Evolutionary conservation across 2,113 vertebrate genomes (phyloP).

Genomic region (Deroptyus accipitrinus): DNA sequence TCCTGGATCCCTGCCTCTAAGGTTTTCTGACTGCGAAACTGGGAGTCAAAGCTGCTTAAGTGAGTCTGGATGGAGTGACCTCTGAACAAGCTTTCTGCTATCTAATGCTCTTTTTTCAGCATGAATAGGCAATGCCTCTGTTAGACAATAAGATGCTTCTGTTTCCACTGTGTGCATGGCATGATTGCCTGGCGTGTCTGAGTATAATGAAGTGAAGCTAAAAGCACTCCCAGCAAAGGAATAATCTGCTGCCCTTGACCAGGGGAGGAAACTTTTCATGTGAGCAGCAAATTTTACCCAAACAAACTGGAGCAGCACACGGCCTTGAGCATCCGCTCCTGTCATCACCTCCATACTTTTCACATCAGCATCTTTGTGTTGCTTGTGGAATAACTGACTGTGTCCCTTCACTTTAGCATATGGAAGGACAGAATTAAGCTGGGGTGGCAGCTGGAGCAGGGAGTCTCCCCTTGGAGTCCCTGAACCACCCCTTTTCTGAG

Average conservation of each 20-base stretch:
- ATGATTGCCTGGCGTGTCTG: not conserved
- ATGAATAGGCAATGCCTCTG: not conserved
- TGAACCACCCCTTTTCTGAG: not conserved
- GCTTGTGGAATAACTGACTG: not conserved
- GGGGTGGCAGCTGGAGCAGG: not conserved
- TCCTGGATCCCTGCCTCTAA: not conserved
- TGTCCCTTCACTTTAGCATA: not conserved
- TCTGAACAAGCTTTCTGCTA: not conserved
- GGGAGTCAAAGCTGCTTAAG: not conserved
- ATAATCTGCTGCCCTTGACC: not conserved
- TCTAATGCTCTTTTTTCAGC: constrained; percentile 18
- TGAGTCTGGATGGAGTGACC: not conserved
- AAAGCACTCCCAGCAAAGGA: not conserved
- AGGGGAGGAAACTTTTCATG: not conserved
- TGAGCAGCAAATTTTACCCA: not conserved
- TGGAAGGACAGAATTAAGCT: not conserved
- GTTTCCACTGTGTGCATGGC: not conserved
- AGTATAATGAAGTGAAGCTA: not conserved
- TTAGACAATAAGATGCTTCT: not conserved
- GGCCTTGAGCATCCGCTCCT: not conserved
- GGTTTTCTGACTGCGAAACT: not conserved
- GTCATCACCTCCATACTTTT: not conserved
- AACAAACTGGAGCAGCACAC: not conserved
- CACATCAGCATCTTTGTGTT: not conserved
- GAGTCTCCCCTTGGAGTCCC: not conserved